Evolutionary conservation across 1,140 invertebrate genomes (phyloP), one percentile per base, ranked within the genome.

Genomic region (Drosophila sechellia): DNA sequence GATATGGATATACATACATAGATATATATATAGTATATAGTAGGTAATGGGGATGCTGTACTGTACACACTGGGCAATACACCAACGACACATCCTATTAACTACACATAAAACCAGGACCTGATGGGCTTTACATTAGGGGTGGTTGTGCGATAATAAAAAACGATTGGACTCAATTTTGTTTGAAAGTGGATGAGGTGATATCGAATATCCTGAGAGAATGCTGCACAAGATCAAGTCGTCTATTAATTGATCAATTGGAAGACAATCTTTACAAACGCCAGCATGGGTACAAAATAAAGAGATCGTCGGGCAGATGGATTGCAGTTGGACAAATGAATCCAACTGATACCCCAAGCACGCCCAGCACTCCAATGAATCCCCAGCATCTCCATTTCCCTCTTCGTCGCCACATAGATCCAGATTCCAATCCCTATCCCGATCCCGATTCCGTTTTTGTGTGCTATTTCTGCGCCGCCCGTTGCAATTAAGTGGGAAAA

Each of bases 401-500:
- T 43, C 42, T 15, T 34, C 42, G n/a, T 34, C 25, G 59, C 31
- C 49, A 5, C 11, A 35, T 37, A 31, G 31, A 31, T 31, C 31
- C 31, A 6, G 6, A 31, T 31, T 1, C 27, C 27, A 8, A 31
- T 10, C 8, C 31, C 31, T 1, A 31, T 31, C 31, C 31, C 6
- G 8, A 31, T 31, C 6, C 8, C 31, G 8, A 31, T 31, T 31
- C 27, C 27, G 27, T 31, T 5, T 8, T 31, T 31, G 27, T 31
- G 27, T 31, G 66, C 66, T 70, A 68, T 70, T 70, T 70, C 49
- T 70, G 49, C 66, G 68, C 63, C 68, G 56, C 4, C 25, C n/a
- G 42, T 57, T 56, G 66, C 66, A 70, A 70, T 70, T 70, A 70
- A 71, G 68, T 71, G 50, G 42, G 52, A 57, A 71, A 71, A 57